Evolutionary conservation across 2,888 invertebrate genomes (phyloP), one percentile per base, ranked within the genome.

Genomic region (Clivina fossor): DNA sequence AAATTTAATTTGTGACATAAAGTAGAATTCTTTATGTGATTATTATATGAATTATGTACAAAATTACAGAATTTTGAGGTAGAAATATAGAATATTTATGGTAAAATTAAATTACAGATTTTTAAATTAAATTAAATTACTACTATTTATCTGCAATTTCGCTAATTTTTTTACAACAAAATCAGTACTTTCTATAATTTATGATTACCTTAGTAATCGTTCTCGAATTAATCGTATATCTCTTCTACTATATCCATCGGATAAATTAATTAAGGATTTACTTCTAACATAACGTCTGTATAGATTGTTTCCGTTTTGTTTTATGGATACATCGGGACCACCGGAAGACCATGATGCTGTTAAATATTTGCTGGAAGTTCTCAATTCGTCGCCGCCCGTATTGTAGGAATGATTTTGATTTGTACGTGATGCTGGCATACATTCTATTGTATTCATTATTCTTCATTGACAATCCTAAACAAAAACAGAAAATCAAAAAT

Each of bases 191-290:
- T 4, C 4, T 7, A 24, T 9, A 7, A 7, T 4, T 24, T 24
- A 8, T 38, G 20, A 13, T 49, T 58, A 72, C 73, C 73, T 71
- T 46, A 74, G 61, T 40, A 75, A 60, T 57, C 74, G 64, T 58
- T 74, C 75, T 55, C 68, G 66, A 19, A 74, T 71, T 38, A 70
- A 65, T 41, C 69, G 65, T 24, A 74, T 68, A 64, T 75, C 75
- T 5, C 68, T 68, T 7, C 68, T 62, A 13, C 70, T 63, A 51
- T 70, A 71, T 26, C 64, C 60, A 8, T 70, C 68, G 7, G 63
- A 64, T 5, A 71, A 62, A 49, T 67, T 65, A 33, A 71, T 68
- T 57, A 72, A 53, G 4, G 71, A 71, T 63, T 70, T 71, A 60
- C 68, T 71, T 56, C 69, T 58, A 26, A 57, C 51, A 44, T 61